Evolutionary conservation across 1,140 invertebrate species (phyloP).

Genomic region (Zaprionus davidi): DNA sequence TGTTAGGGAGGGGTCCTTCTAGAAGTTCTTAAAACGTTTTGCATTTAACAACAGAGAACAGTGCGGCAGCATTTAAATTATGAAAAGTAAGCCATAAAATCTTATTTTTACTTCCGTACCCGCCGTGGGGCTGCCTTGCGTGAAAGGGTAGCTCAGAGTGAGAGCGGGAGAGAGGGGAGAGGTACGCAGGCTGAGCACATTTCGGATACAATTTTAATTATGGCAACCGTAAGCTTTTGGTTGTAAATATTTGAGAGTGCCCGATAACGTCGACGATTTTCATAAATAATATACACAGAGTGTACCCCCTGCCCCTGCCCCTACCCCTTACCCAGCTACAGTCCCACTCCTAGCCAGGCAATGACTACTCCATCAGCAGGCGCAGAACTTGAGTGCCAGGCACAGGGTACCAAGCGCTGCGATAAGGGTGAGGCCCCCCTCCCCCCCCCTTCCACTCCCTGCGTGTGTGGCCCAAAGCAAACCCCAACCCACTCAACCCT

Average conservation of each 20-base stretch:
- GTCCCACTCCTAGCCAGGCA: slow-evolving; percentile 8
- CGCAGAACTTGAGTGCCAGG: slow-evolving; percentile 61
- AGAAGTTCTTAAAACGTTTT: slow-evolving; percentile 49
- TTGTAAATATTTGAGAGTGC: slow-evolving; percentile 84
- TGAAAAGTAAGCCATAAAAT: slow-evolving; percentile 83
- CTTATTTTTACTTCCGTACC: slow-evolving; percentile 73
- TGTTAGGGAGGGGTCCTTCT: not conserved
- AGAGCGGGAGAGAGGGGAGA: not conserved
- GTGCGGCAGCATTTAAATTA: slow-evolving; percentile 73
- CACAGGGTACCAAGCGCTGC: slow-evolving; percentile 20
- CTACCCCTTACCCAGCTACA: not conserved
- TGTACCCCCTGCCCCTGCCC: not conserved
- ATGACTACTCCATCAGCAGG: slow-evolving; percentile 43
- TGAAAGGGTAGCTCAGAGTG: not conserved
- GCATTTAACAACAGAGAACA: slow-evolving; percentile 54
- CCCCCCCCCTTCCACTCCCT: not conserved
- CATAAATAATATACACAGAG: slow-evolving; percentile 79
- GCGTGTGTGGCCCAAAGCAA: slow-evolving; percentile 2
- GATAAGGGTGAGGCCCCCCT: slow-evolving; percentile 59
- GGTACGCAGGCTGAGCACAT: slow-evolving; percentile 46
- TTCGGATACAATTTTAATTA: slow-evolving; percentile 84
- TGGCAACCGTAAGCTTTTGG: slow-evolving; percentile 84
- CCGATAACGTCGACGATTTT: slow-evolving; percentile 84
- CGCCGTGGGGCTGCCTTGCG: slow-evolving; percentile 29
- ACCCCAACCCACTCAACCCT: slow-evolving; percentile 6